Percentiles rank a stretch among this genome's conserved stretches.
phyloP scores from a whole-genome alignment of 2,797 vertebrate species.

The Centropyge bicolor region DNA sequence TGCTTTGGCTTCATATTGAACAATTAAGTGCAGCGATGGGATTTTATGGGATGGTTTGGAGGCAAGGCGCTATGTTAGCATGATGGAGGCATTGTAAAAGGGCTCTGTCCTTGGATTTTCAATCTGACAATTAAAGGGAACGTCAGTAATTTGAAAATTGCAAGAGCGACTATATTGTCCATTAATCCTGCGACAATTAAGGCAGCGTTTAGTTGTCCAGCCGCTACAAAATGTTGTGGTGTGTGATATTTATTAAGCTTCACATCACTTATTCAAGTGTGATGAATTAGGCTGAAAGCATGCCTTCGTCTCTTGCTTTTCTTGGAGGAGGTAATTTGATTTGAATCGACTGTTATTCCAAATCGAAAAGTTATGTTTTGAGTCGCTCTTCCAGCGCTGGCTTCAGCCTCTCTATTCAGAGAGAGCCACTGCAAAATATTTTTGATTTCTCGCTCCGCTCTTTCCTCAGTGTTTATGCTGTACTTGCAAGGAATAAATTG shows the following conservation, averaged over 20 bases:
- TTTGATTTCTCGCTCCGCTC: constrained; percentile 61
- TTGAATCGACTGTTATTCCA: constrained; percentile 53
- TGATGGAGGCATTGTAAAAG: constrained; percentile 64
- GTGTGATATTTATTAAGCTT: constrained; percentile 63
- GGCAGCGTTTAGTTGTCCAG: constrained; percentile 59
- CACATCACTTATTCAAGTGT: constrained; percentile 54
- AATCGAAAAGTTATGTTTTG: constrained; percentile 60
- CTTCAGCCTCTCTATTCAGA: constrained; percentile 30
- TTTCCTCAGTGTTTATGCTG: constrained; percentile 66
- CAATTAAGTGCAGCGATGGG: constrained; percentile 88
- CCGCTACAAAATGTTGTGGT: constrained; percentile 56
- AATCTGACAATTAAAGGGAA: constrained; percentile 85
- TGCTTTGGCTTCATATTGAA: constrained; percentile 88
- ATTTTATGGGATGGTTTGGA: constrained; percentile 87
- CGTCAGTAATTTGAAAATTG: constrained; percentile 74
- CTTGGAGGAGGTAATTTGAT: constrained; percentile 56
- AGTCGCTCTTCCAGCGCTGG: constrained; percentile 53
- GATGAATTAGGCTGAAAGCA: constrained; percentile 45
- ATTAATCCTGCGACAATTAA: constrained; percentile 74
- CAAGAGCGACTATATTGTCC: constrained; percentile 64
- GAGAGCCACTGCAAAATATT: constrained; percentile 46
- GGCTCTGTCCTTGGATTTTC: constrained; percentile 81
- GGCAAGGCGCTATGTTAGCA: constrained; percentile 81
- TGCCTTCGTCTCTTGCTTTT: constrained; percentile 46
- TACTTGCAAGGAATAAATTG: constrained; percentile 64